A percentile compares a stretch with the other conserved stretches of the same genome.
These are phyloP conservation scores for Tipula confusa DNA, from an alignment of 2,888 invertebrate species.

Conservation along the genomic window DNA sequence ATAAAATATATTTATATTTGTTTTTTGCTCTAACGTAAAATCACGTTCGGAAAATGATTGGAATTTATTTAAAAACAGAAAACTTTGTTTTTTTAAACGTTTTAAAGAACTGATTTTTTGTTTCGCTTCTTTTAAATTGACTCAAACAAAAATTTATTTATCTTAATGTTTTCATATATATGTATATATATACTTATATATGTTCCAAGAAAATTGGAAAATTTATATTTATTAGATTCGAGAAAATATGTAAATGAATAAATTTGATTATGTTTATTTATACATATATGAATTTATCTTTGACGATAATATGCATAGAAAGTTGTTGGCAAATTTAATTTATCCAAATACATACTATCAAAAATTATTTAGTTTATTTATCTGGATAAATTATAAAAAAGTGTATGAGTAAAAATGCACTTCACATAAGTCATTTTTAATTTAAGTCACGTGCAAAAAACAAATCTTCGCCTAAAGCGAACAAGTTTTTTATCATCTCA, in stretches of 20 bases:
- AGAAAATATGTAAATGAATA: background rate
- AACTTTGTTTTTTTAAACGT: background rate
- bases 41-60: conserved; percentile 29
- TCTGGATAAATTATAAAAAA: no score
- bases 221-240: background rate
- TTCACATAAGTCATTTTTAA: background rate
- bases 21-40: background rate
- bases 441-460: background rate
- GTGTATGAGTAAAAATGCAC: background rate
- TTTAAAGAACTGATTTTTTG: background rate
- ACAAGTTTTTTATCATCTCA: background rate
- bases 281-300: background rate
- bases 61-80: background rate
- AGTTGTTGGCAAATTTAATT: background rate
- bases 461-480: background rate
- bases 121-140: conserved; percentile 12
- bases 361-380: background rate
- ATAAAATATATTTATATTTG: background rate
- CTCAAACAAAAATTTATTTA: conserved; percentile 1
- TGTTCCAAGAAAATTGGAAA: background rate
- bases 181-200: background rate
- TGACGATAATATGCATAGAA: background rate
- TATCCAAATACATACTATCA: background rate
- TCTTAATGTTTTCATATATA: background rate
- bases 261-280: background rate